Evolutionary conservation across 2,113 vertebrate genomes (phyloP), one percentile per base, ranked within the genome.

Genomic region (Carollia perspicillata): DNA sequence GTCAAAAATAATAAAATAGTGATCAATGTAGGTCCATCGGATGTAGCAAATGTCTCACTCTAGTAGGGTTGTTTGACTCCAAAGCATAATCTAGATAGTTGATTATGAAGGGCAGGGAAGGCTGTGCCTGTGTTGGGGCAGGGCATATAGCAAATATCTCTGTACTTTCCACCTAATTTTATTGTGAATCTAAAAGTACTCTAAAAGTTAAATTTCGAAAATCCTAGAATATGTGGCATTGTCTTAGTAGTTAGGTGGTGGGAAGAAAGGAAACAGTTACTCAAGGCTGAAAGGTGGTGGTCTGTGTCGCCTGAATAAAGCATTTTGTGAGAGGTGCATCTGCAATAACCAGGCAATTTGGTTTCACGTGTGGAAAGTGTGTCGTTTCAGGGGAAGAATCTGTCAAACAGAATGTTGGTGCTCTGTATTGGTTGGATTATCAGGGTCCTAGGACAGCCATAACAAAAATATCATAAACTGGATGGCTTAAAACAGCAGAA

Each of bases 301-400:
- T 7, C 40, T 4, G 0, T 1, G 1, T 51, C 1, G 7, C 3
- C 47, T 20, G 30, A 69, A 47, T 13, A 44, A 49, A 72, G 47
- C 9, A 22, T 33, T 8, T 11, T 17, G 22, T 26, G 74, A 23
- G 9, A 37, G 26, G 16, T 17, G 11, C 3, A 1, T 23, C 14
- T 49, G 9, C 3, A 9, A 26, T 11, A 37, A 12, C 80, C 80
- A 17, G 37, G 55, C 44, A 28, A 26, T 40, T 4, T 9, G 23
- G 37, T 12, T 30, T 23, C 20, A 2, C 18, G 4, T 1, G 30
- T 0, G 6, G 4, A 11, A 8, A 20, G 28, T 4, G 28, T 37
- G 78, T 0, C n/a, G 5, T 17, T 26, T 26, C 5, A 28, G 77
- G 49, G 40, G 47, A 33, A 47, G 40, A 26, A 8, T 22, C n/a